Percentiles rank a stretch among this genome's conserved stretches.
Evolutionary conservation across 2,797 vertebrate species (phyloP).

Genomic region (Acanthurus lineatus): DNA sequence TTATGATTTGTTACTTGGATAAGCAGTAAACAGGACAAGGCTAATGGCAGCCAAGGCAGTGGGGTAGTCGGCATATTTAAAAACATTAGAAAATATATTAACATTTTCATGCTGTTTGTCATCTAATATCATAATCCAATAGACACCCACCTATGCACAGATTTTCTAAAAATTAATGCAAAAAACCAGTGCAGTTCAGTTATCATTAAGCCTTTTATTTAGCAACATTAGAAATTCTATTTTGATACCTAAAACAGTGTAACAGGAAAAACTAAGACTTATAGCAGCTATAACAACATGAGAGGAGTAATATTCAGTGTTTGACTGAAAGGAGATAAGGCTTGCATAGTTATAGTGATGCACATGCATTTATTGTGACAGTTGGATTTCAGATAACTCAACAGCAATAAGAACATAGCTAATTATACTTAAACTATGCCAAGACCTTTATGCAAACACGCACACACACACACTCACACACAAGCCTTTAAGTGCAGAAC

Average conservation of each 20-base stretch:
- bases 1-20: background rate
- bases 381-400: slow-evolving; percentile 42
- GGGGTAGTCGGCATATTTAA: background rate
- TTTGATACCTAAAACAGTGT: slow-evolving; percentile 80
- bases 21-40: slow-evolving; percentile 1
- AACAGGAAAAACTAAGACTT: slow-evolving; percentile 71
- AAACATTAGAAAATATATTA: background rate
- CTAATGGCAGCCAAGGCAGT: background rate
- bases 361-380: slow-evolving; percentile 63
- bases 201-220: slow-evolving; percentile 90
- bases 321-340: slow-evolving; percentile 60
- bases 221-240: slow-evolving; percentile 89
- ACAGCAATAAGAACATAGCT: slow-evolving; percentile 40
- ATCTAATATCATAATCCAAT: background rate
- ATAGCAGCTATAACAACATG: slow-evolving; percentile 49
- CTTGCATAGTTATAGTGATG: slow-evolving; percentile 79
- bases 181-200: slow-evolving; percentile 11
- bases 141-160: background rate
- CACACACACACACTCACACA: slow-evolving; percentile 26
- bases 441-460: slow-evolving; percentile 38
- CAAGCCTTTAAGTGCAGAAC: slow-evolving; percentile 44
- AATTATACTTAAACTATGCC: slow-evolving; percentile 47
- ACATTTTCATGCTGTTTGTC: background rate
- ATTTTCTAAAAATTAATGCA: background rate
- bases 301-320: slow-evolving; percentile 56